Percentiles rank a stretch among this genome's conserved stretches.
These are phyloP conservation scores for Toxotes jaculatrix DNA, from an alignment of 2,113 vertebrate species.

Conservation along the genomic window DNA sequence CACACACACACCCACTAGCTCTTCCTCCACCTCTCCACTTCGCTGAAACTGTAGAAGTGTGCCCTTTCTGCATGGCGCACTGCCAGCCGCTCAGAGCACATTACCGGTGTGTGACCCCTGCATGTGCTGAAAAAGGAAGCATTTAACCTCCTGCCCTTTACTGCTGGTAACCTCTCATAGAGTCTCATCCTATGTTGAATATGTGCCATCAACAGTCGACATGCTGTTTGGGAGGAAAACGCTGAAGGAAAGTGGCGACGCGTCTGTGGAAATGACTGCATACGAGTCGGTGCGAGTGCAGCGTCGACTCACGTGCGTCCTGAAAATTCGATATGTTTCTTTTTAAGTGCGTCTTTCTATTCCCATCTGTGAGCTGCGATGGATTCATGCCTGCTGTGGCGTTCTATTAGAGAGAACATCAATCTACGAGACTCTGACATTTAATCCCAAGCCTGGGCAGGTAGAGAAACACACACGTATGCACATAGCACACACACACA, in stretches of 20 bases:
- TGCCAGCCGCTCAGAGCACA: conserved; percentile 70
- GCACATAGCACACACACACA: conserved; percentile 29
- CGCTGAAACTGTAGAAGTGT: conserved; percentile 56
- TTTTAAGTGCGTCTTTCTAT: conserved; percentile 63
- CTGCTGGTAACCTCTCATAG: conserved; percentile 39
- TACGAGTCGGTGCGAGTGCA: not conserved
- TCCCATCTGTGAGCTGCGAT: conserved; percentile 59
- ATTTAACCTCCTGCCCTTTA: conserved; percentile 74
- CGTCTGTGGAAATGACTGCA: not conserved
- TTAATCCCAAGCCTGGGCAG: conserved; percentile 82
- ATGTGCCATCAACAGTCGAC: conserved; percentile 14
- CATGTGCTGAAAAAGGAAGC: conserved; percentile 64
- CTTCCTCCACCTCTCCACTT: conserved; percentile 45
- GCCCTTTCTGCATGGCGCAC: conserved; percentile 68
- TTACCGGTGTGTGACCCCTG: conserved; percentile 71
- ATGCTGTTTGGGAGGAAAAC: conserved; percentile 6
- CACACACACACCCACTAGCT: conserved; percentile 30
- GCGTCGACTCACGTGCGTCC: not conserved
- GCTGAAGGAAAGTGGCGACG: not conserved
- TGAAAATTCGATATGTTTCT: conserved; percentile 37
- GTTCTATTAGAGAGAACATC: conserved; percentile 82
- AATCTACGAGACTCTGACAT: conserved; percentile 82
- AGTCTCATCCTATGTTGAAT: conserved; percentile 38
- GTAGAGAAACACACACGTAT: conserved; percentile 54
- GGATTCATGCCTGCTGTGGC: conserved; percentile 68